A percentile compares a stretch with the other conserved stretches of the same genome.
Conservation (phyloP, 2,113 vertebrate genomes). For the Cryptoleucopteryx plumbea region DNA sequence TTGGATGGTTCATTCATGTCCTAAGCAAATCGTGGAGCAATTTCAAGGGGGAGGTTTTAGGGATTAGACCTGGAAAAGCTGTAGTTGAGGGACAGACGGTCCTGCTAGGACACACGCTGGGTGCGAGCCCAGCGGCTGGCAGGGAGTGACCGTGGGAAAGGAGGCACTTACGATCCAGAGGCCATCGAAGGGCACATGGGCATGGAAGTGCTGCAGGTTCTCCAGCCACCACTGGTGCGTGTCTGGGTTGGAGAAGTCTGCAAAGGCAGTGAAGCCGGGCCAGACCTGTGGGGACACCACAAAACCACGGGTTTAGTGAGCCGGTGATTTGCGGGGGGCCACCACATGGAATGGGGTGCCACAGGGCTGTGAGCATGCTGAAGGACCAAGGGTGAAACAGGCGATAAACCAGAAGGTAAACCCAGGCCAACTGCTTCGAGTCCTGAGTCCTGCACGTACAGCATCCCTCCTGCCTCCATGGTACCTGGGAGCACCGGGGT, state of each 20-base stretch:
- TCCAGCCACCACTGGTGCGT: conserved; percentile 87
- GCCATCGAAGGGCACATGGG: conserved; percentile 80
- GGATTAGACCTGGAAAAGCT: neutral
- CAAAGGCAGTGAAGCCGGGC: conserved; percentile 85
- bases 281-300: conserved; percentile 75
- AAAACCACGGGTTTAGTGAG: neutral
- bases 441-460: neutral
- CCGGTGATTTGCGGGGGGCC: neutral
- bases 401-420: neutral
- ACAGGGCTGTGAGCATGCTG: neutral
- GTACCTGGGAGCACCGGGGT: rapidly evolving
- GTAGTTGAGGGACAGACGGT: neutral
- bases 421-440: rapidly evolving
- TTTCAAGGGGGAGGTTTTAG: neutral
- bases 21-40: conserved; percentile 32
- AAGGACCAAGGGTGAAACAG: neutral
- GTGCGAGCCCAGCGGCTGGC: neutral
- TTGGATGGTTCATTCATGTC: conserved; percentile 92
- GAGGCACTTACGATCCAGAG: conserved; percentile 79
- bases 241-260: conserved; percentile 81
- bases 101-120: rapidly evolving
- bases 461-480: neutral
- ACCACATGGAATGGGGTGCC: rapidly evolving
- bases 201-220: conserved; percentile 78
- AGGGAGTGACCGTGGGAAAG: neutral